Percentiles rank a stretch among this genome's conserved stretches.
Conservation (phyloP, 2,888 invertebrate species). For the Steinernema scapterisci region DNA sequence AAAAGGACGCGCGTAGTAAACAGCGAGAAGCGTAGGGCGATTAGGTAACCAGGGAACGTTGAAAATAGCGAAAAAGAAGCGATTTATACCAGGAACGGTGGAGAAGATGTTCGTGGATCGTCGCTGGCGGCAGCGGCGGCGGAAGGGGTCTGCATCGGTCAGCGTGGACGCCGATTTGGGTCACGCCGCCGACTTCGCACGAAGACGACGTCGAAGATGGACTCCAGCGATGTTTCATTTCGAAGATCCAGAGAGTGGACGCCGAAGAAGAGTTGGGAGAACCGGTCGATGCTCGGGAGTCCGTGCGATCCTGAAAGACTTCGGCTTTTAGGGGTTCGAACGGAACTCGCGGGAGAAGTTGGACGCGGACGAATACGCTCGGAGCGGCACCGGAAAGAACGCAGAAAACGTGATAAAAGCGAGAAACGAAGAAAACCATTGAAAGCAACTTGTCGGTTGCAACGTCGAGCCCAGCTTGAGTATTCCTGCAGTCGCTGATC, state of each 20-base stretch:
- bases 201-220: constrained; percentile 24
- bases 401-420: too few species aligned
- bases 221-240: constrained; percentile 32
- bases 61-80: not conserved
- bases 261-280: not conserved
- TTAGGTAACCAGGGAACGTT: not conserved
- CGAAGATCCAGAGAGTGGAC: not conserved
- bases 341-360: too few species aligned
- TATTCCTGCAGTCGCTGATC: too few species aligned
- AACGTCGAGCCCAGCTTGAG: too few species aligned
- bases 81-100: constrained; percentile 1
- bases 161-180: constrained; percentile 16
- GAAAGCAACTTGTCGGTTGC: too few species aligned
- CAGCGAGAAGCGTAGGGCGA: not conserved
- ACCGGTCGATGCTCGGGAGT: constrained; percentile 28
- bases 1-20: constrained; percentile 21
- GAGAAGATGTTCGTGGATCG: constrained; percentile 4
- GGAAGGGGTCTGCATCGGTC: constrained; percentile 8
- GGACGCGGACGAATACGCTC: too few species aligned
- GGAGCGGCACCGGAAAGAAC: too few species aligned
- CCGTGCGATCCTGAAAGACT: constrained; percentile 12
- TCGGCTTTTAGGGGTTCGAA: not conserved
- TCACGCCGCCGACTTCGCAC: constrained; percentile 30
- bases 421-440: too few species aligned
- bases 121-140: not conserved